Base-by-base conservation (phyloP, 2,113 vertebrate genomes). In the Neotoma lepida region DNA sequence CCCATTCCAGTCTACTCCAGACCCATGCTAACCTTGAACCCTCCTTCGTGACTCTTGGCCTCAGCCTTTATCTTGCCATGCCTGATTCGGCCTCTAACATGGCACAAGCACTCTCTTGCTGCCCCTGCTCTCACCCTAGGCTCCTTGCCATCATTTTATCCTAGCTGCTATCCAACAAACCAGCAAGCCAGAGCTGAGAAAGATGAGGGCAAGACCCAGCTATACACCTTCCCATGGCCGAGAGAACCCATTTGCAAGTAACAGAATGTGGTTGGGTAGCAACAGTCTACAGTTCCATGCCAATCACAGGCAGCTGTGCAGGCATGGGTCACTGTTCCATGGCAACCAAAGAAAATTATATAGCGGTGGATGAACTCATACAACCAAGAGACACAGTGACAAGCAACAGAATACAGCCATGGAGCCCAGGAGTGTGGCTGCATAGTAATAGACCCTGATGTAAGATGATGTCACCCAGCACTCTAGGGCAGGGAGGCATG, bases 331-430 rank as follows among this genome's bases (percentile, higher is more conserved):
- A 58, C 84, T 3, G 39, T 73, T 89, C 81, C 97, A 94, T 94
- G 85, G 92, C 95, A 96, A 96, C 94, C 81, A 66, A 64, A 56
- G 51, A 86, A 85, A 95, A 93, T 96, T 61, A 94, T 90, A 88
- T 56, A 92, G 92, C 68, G 73, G 49, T 90, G 73, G 12, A 56
- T 20, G 4, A 70, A 81, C 78, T 88, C 77, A 41, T 28, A 46
- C 17, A 12, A 86, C 78, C 56, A 6, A 9, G 77, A 93, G 82
- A 26, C 95, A 56, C 17, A 41, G 22, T 41, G 77, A 77, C 81
- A 82, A 84, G 89, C 78, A n/a, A 22, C 6, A 30, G 68, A 49
- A 51, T 0, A 0, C 2, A 9, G 68, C 51, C 41, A 10, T 20
- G 91, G 71, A 26, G 63, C 68, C 2, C 41, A 2, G 14, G 51